Conservation (phyloP, 2,888 invertebrate species). For the Asteroscopus sphinx region DNA sequence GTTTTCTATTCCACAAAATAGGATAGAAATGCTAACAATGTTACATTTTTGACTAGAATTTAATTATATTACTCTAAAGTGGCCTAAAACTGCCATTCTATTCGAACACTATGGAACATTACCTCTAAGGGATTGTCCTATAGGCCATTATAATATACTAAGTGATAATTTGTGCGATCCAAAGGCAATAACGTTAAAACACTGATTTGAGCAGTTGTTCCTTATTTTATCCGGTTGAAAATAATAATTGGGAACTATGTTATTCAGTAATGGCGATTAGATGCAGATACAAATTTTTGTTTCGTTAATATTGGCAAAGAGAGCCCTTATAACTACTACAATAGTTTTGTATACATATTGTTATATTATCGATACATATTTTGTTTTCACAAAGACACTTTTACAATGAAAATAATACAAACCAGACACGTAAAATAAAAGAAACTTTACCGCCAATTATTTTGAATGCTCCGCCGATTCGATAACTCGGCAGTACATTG, state of each 20-base stretch:
- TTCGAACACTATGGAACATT: slow-evolving; percentile 11
- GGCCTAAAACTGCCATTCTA: slow-evolving; percentile 21
- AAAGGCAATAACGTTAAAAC: slow-evolving; percentile 28
- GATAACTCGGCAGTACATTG: slow-evolving; percentile 4
- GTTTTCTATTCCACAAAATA: slow-evolving; percentile 11
- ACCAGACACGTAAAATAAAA: slow-evolving; percentile 10
- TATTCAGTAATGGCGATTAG: background rate
- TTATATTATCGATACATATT: background rate
- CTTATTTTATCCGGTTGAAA: slow-evolving; percentile 10
- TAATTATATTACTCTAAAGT: slow-evolving; percentile 18
- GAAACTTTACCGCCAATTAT: slow-evolving; percentile 37
- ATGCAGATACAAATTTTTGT: slow-evolving; percentile 1
- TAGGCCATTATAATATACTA: slow-evolving; percentile 37
- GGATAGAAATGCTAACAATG: slow-evolving; percentile 28
- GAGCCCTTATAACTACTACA: slow-evolving; percentile 12
- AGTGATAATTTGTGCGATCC: slow-evolving; percentile 44
- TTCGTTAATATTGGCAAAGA: background rate
- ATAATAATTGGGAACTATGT: slow-evolving; percentile 3
- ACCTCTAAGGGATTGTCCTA: slow-evolving; percentile 27
- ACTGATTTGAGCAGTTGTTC: slow-evolving; percentile 10
- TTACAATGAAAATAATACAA: slow-evolving; percentile 28
- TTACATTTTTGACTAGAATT: slow-evolving; percentile 51
- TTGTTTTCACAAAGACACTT: slow-evolving; percentile 7
- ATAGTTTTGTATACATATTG: background rate
- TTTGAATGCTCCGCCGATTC: slow-evolving; percentile 4